These are phyloP conservation scores for Tarsius wallacei DNA, from an alignment of 2,797 vertebrate genomes.

Conservation along the genomic window DNA sequence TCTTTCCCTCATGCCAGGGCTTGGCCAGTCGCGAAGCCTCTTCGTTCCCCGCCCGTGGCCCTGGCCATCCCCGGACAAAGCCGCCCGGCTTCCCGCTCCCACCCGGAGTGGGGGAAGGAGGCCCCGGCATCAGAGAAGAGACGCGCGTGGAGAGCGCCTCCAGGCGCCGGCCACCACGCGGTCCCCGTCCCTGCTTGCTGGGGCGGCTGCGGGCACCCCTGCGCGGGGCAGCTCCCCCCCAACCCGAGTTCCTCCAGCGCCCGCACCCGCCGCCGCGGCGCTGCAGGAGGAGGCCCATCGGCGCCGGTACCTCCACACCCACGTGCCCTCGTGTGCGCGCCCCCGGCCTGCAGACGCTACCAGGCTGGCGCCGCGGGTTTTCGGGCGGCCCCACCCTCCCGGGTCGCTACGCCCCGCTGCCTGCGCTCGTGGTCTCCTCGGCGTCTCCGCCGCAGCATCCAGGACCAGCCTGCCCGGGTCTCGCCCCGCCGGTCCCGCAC, in stretches of 20 bases:
- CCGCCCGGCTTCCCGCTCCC: background rate
- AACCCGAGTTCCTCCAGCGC: background rate
- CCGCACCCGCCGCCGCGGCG: background rate
- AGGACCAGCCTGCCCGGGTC: background rate
- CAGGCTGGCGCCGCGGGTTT: constrained; percentile 68
- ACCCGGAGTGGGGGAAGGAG: background rate
- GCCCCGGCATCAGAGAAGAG: background rate
- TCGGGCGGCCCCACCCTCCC: constrained; percentile 71
- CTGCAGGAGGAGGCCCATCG: constrained; percentile 63
- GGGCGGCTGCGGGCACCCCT: background rate
- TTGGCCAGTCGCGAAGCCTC: background rate
- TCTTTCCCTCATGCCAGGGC: background rate
- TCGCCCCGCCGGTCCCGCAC: background rate
- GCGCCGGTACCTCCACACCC: constrained; percentile 72
- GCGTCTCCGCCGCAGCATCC: constrained; percentile 28
- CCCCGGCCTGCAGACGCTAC: constrained; percentile 67
- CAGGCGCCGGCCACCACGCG: background rate
- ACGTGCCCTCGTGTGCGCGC: constrained; percentile 80
- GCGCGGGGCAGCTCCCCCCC: background rate
- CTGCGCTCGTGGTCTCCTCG: background rate
- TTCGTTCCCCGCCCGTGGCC: background rate
- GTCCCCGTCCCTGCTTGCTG: background rate
- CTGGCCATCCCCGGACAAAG: constrained; percentile 68
- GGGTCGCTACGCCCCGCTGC: background rate
- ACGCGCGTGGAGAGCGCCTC: constrained; percentile 55